Evolutionary conservation across 2,888 invertebrate species (phyloP).

Genomic region (Acleris cristana): DNA sequence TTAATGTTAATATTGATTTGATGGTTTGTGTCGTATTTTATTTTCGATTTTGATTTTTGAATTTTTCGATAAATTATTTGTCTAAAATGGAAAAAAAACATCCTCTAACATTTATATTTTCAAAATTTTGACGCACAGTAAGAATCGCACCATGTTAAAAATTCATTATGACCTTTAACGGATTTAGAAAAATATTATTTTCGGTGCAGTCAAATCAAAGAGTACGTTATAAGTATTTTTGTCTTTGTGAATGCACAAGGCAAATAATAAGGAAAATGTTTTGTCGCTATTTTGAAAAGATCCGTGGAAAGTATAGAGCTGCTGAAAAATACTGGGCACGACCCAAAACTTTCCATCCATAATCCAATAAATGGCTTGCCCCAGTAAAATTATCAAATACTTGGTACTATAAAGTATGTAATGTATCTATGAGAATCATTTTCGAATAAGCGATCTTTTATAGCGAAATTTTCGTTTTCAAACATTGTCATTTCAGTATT

Average conservation of each 20-base stretch:
- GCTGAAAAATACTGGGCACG: constrained; percentile 1
- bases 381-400: constrained; percentile 9
- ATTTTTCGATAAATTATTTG: too few species aligned
- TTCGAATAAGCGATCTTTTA: constrained; percentile 5
- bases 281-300: constrained; percentile 4
- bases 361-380: constrained; percentile 13
- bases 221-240: constrained; percentile 2
- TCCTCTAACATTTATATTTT: too few species aligned
- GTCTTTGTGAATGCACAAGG: constrained; percentile 5
- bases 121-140: constrained; percentile 8
- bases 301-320: constrained; percentile 3
- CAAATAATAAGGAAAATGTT: neutral
- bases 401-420: constrained; percentile 1
- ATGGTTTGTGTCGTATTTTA: too few species aligned
- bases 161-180: constrained; percentile 7
- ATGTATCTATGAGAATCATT: constrained; percentile 1
- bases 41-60: too few species aligned
- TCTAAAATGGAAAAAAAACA: too few species aligned
- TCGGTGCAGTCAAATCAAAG: constrained; percentile 4
- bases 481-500: constrained; percentile 3
- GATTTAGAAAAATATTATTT: constrained; percentile 8
- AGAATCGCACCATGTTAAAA: constrained; percentile 9
- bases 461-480: neutral
- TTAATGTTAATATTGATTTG: neutral
- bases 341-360: constrained; percentile 5